phyloP scores from a whole-genome alignment of 2,797 vertebrate species.

The Pygocentrus nattereri region DNA sequence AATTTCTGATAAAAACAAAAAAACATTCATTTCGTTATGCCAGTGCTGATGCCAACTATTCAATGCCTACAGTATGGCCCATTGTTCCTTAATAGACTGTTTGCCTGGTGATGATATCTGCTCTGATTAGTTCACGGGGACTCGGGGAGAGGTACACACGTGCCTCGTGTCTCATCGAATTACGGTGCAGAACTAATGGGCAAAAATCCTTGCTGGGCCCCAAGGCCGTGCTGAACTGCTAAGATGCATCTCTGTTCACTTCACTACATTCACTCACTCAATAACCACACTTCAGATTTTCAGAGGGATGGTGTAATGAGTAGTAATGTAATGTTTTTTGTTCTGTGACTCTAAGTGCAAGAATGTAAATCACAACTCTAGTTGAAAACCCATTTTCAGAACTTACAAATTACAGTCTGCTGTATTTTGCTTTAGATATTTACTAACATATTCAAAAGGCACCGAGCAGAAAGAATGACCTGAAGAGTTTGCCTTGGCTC shows the following conservation, averaged over 20 bases:
- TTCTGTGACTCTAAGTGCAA: not conserved
- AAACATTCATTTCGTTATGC: not conserved
- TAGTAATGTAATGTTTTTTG: slow-evolving; percentile 6
- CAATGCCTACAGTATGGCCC: not conserved
- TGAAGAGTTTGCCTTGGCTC: not conserved
- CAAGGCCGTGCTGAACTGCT: not conserved
- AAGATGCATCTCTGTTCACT: slow-evolving; percentile 16
- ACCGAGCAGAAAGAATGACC: not conserved
- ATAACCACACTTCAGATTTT: not conserved
- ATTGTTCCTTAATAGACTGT: slow-evolving; percentile 14
- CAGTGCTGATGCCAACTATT: not conserved
- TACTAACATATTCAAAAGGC: not conserved
- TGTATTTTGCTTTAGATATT: not conserved
- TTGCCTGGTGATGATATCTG: slow-evolving; percentile 18
- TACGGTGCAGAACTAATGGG: slow-evolving; percentile 44
- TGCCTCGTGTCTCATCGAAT: slow-evolving; percentile 20
- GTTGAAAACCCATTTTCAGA: not conserved
- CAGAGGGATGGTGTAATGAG: not conserved
- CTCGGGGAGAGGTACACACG: not conserved
- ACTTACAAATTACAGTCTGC: not conserved
- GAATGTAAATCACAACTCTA: not conserved
- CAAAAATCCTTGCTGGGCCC: slow-evolving; percentile 25
- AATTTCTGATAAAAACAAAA: slow-evolving; percentile 17
- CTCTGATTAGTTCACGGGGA: slow-evolving; percentile 34
- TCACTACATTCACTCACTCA: not conserved